Evolutionary conservation across 2,888 invertebrate species (phyloP), one percentile per base, ranked within the genome.

Genomic region (Girardia tigrina): DNA sequence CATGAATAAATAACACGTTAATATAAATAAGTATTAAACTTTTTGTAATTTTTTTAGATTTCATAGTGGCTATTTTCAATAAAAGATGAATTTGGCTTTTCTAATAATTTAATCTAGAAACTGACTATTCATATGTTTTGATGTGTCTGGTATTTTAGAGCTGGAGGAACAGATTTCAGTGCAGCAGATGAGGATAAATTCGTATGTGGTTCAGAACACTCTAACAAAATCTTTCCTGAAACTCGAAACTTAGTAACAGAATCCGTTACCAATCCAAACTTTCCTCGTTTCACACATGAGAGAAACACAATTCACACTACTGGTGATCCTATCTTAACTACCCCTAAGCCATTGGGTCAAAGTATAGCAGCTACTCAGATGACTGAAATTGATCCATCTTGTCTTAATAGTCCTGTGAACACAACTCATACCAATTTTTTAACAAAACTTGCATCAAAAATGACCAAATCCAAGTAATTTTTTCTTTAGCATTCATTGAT

Each of bases 231-330:
- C 23, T 56, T 12, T 56, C 56, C 56, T 6, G 56, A 56, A n/a
- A 20, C 56, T n/a, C n/a, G 56, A 56, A n/a, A n/a, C 2, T 23
- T 56, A 8, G 56, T 56, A n/a, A 56, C 20, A 20, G 56, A 56
- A 56, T 56, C 56, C 23, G 56, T 56, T 56, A 56, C 75, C 14
- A 29, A 28, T 20, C 29, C 75, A 26, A 70, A 69, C 12, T 75
- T 75, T 28, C 75, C 75, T 26, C 75, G 75, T 27, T 29, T 29
- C 71, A 70, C 70, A 28, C 71, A 29, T 8, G 75, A 75, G 26
- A 1, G 75, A 23, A 69, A 70, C 4, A 75, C 75, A 6, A 75
- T 75, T 75, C 75, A 75, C 71, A 75, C 70, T 26, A 74, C 74
- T n/a, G 56, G 56, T 56, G 56, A 56, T 56, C 2, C 56, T 20